Conservation (phyloP, 2,797 vertebrate species). For the Acrossocheilus wenchowensis region DNA sequence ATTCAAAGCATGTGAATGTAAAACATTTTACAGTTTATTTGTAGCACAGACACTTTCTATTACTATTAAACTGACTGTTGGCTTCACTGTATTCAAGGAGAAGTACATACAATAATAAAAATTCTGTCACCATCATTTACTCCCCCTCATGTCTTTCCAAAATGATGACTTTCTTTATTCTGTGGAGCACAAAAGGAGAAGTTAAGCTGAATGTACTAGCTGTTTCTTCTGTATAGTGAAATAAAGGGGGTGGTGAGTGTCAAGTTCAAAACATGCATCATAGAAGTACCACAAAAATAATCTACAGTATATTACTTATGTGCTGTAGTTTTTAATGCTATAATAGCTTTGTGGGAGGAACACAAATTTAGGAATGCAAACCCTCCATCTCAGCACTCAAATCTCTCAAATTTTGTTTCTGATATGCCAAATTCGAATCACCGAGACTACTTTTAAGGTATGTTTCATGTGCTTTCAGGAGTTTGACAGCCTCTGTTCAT, state of each 20-base stretch:
- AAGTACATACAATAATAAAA: neutral
- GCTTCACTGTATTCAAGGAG: neutral
- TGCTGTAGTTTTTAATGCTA: neutral
- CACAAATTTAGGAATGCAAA: neutral
- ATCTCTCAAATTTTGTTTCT: neutral
- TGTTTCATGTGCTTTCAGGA: neutral
- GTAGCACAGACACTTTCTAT: neutral
- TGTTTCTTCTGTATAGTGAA: neutral
- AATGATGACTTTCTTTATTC: neutral
- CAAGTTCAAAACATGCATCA: slow-evolving; percentile 3
- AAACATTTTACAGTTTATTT: neutral
- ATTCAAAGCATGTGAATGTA: no score
- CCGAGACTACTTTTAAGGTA: neutral
- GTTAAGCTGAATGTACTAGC: slow-evolving; percentile 1
- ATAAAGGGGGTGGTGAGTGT: neutral
- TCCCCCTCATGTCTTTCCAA: slow-evolving; percentile 1
- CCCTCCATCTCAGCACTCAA: neutral
- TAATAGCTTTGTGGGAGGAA: neutral
- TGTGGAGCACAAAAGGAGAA: slow-evolving; percentile 18
- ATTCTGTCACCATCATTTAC: neutral
- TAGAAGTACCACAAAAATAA: neutral
- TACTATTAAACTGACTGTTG: neutral
- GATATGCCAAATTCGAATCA: neutral
- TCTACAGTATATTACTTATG: neutral
- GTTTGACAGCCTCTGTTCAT: slow-evolving; percentile 3